Evolutionary conservation across 1,140 invertebrate species (phyloP).

Genomic region (Pseudobourletiella spinata): DNA sequence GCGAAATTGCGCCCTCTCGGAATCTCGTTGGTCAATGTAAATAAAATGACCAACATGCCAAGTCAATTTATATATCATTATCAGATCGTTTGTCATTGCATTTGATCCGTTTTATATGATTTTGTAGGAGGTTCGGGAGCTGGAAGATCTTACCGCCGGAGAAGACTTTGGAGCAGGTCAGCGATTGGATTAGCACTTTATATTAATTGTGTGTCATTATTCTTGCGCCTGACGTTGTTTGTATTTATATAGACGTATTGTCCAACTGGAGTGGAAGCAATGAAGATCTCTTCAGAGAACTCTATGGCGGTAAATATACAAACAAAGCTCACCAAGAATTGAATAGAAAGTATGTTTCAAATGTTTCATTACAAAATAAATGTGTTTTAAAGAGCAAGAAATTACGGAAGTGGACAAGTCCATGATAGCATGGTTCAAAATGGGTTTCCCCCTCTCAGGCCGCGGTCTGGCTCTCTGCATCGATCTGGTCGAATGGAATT

Average conservation of each 20-base stretch:
- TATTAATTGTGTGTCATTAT: background rate
- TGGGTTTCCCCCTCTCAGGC: slow-evolving; percentile 6
- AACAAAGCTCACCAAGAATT: background rate
- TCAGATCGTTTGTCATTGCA: no score
- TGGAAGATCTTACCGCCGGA: background rate
- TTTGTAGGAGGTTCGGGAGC: background rate
- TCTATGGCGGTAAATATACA: background rate
- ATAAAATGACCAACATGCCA: no score
- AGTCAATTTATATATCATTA: no score
- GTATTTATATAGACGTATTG: background rate
- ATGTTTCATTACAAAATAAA: no score
- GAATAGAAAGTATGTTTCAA: background rate
- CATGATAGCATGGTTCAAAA: slow-evolving; percentile 10
- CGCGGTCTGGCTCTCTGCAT: background rate
- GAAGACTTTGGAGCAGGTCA: background rate
- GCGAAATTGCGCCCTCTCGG: no score
- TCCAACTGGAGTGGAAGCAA: slow-evolving; percentile 7
- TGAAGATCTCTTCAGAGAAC: background rate
- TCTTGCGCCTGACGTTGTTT: background rate
- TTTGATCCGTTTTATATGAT: background rate
- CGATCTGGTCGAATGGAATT: background rate
- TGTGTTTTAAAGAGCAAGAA: background rate
- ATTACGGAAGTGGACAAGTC: slow-evolving; percentile 4
- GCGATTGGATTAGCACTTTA: background rate
- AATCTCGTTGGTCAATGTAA: no score